A percentile compares a stretch with the other conserved stretches of the same genome.
Conservation (phyloP, 2,888 invertebrate genomes). For the Rotaria socialis region DNA sequence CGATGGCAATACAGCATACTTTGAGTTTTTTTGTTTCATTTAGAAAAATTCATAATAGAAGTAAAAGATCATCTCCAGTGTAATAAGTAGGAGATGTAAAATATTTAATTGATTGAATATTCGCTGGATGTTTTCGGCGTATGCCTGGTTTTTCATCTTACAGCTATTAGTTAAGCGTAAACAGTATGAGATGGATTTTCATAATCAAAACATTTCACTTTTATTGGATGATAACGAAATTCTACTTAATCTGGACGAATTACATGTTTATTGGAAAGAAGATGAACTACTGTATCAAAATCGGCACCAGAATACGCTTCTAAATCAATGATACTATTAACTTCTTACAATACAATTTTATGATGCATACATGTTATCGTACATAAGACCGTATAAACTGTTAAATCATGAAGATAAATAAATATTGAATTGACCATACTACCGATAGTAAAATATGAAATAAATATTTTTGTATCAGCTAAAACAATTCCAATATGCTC, state of each 20-base stretch:
- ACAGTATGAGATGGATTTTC: not conserved
- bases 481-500: not conserved
- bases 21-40: not conserved
- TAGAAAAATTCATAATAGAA: not conserved
- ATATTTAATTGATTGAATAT: not conserved
- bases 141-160: not conserved
- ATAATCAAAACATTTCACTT: not conserved
- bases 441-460: slow-evolving; percentile 10
- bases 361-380: not conserved
- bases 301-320: not conserved
- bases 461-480: not conserved
- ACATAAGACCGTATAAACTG: not conserved
- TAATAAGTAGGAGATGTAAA: not conserved
- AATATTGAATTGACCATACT: slow-evolving; percentile 23
- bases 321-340: not conserved
- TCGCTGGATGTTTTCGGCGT: not conserved
- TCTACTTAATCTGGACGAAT: not conserved
- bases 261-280: not conserved
- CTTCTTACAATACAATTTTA: not conserved
- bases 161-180: not conserved
- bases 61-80: not conserved
- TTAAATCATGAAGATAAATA: not conserved
- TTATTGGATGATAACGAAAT: not conserved
- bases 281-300: not conserved
- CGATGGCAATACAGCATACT: slow-evolving; percentile 9